A percentile compares a stretch with the other conserved stretches of the same genome.
These are phyloP conservation scores for Cladopsammia gracilis DNA, from an alignment of 64 coral and sea anemone genomes.

Conservation along the genomic window DNA sequence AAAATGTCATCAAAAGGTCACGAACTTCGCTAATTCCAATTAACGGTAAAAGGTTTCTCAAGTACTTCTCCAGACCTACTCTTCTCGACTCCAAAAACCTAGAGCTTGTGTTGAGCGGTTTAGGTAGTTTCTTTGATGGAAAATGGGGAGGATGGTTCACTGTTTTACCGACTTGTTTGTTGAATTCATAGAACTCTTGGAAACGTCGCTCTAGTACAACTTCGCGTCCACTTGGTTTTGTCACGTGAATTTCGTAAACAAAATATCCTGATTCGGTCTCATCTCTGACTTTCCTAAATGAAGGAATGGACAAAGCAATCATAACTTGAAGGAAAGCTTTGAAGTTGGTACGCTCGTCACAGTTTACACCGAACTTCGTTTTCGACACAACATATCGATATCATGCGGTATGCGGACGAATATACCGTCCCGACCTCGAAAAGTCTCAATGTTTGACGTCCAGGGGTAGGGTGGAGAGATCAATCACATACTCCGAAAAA, in stretches of 20 bases:
- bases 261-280: conserved; percentile 75
- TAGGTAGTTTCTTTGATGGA: conserved; percentile 81
- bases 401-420: too few relatives aligned
- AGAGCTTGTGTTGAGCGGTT: conserved; percentile 72
- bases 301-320: conserved; percentile 86
- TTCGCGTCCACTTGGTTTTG: conserved; percentile 80
- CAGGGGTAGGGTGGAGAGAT: too few relatives aligned
- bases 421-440: too few relatives aligned
- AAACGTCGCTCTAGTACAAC: conserved; percentile 69
- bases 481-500: too few relatives aligned
- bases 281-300: conserved; percentile 79
- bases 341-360: too few relatives aligned
- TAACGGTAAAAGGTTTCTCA: conserved; percentile 64
- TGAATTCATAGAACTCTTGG: conserved; percentile 83
- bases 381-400: too few relatives aligned
- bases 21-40: conserved; percentile 58
- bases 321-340: background rate
- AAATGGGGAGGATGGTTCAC: conserved; percentile 74
- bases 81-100: conserved; percentile 88
- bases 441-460: too few relatives aligned
- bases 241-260: conserved; percentile 85
- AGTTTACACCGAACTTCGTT: too few relatives aligned
- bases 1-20: conserved; percentile 69
- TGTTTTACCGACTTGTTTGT: conserved; percentile 83
- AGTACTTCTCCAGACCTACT: conserved; percentile 72